Evolutionary conservation across 2,113 vertebrate species (phyloP).

Genomic region (Datnioides undecimradiatus): DNA sequence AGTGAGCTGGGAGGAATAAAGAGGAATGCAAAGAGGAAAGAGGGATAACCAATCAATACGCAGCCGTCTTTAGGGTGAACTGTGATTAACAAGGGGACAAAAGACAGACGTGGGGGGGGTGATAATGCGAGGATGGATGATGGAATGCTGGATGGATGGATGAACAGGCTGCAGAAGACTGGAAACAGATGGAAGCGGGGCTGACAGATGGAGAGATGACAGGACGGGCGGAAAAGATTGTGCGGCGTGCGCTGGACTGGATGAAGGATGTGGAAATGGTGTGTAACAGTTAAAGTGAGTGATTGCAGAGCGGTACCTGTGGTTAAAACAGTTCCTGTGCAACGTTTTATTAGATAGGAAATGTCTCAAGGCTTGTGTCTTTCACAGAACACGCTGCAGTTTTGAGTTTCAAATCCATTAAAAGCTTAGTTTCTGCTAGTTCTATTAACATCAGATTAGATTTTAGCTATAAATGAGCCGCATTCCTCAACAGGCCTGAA

Average conservation of each 20-base stretch:
- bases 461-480: too few species aligned
- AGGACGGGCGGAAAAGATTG: slow-evolving; percentile 47
- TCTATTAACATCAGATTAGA: background rate
- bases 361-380: background rate
- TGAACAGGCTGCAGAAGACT: slow-evolving; percentile 25
- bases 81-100: slow-evolving; percentile 34
- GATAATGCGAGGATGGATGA: slow-evolving; percentile 6
- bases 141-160: slow-evolving; percentile 14
- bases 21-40: slow-evolving; percentile 24
- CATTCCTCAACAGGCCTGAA: background rate
- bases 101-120: background rate
- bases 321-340: background rate
- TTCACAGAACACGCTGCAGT: background rate
- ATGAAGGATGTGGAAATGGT: slow-evolving; percentile 15
- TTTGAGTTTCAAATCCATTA: too few species aligned
- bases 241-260: background rate
- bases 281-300: slow-evolving; percentile 28
- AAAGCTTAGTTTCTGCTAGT: background rate
- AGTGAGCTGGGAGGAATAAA: background rate
- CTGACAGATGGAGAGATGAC: slow-evolving; percentile 63
- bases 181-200: slow-evolving; percentile 62
- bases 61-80: background rate
- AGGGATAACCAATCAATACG: slow-evolving; percentile 37
- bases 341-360: background rate
- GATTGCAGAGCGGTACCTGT: background rate